Evolutionary conservation across 2,888 invertebrate species (phyloP).

Genomic region (Diloba caeruleocephala): DNA sequence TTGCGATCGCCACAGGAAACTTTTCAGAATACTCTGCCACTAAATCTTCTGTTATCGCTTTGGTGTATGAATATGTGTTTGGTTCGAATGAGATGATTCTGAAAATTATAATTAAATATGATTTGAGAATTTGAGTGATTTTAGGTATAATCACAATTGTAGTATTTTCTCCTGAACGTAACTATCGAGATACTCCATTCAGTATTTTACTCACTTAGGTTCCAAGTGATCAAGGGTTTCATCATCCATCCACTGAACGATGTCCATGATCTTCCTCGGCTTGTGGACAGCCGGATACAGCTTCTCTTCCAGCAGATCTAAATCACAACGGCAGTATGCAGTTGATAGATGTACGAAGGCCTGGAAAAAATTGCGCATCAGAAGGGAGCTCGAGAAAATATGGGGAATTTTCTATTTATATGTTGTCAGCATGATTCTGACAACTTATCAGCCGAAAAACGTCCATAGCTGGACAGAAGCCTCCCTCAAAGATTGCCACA

Average conservation of each 20-base stretch:
- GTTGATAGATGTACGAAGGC: slow-evolving; percentile 97
- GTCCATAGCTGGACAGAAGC: too few relatives aligned
- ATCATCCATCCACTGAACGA: slow-evolving; percentile 92
- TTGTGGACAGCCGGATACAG: slow-evolving; percentile 92
- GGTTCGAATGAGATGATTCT: slow-evolving; percentile 93
- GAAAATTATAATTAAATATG: slow-evolving; percentile 44
- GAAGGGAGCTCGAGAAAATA: too few relatives aligned
- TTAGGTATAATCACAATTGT: too few relatives aligned
- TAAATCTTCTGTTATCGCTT: slow-evolving; percentile 96
- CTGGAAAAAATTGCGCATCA: slow-evolving; percentile 62
- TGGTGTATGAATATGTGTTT: slow-evolving; percentile 98
- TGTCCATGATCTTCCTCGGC: slow-evolving; percentile 90
- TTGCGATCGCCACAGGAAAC: slow-evolving; percentile 94
- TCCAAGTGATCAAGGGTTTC: slow-evolving; percentile 90
- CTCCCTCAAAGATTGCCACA: too few relatives aligned
- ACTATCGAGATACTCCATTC: neutral
- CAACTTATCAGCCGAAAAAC: too few relatives aligned
- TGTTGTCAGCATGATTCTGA: too few relatives aligned
- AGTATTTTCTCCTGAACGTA: too few relatives aligned
- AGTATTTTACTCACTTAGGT: slow-evolving; percentile 90
- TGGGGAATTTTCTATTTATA: too few relatives aligned
- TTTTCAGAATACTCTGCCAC: slow-evolving; percentile 92
- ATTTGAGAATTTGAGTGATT: too few relatives aligned
- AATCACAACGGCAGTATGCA: slow-evolving; percentile 97
- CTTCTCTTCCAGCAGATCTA: slow-evolving; percentile 93